phyloP scores from a whole-genome alignment of 2,888 invertebrate genomes.

The Coremacera marginata region DNA sequence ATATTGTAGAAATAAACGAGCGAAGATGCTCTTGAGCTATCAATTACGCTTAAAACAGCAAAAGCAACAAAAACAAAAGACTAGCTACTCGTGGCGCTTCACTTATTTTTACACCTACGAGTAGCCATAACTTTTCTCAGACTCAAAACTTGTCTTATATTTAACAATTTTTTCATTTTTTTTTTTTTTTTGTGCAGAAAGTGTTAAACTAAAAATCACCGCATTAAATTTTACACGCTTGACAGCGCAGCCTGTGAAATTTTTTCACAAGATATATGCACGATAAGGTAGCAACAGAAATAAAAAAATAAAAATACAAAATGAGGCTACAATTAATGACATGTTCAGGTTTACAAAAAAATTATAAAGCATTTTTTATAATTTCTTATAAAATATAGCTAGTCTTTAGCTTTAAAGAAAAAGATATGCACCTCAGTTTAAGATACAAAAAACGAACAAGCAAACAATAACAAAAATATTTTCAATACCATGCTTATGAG shows the following conservation, averaged over 20 bases:
- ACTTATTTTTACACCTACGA: not conserved
- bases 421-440: too few relatives aligned
- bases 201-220: slow-evolving; percentile 14
- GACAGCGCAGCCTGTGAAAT: slow-evolving; percentile 58
- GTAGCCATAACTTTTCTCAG: slow-evolving; percentile 9
- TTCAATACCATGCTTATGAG: too few relatives aligned
- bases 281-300: not conserved
- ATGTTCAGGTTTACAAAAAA: not conserved
- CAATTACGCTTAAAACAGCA: not conserved
- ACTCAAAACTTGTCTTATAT: not conserved
- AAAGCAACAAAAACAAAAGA: not conserved
- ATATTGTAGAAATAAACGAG: not conserved
- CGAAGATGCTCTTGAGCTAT: not conserved
- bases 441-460: not conserved
- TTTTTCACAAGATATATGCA: not conserved
- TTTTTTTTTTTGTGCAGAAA: not conserved
- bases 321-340: slow-evolving; percentile 22
- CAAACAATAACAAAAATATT: not conserved
- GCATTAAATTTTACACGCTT: slow-evolving; percentile 51
- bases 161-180: not conserved
- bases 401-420: too few relatives aligned
- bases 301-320: not conserved
- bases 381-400: too few relatives aligned
- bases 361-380: too few relatives aligned
- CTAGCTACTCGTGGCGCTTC: slow-evolving; percentile 2